A percentile compares a stretch with the other conserved stretches of the same genome.
Evolutionary conservation across 2,888 invertebrate genomes (phyloP).

Genomic region (Xylophagus ater): DNA sequence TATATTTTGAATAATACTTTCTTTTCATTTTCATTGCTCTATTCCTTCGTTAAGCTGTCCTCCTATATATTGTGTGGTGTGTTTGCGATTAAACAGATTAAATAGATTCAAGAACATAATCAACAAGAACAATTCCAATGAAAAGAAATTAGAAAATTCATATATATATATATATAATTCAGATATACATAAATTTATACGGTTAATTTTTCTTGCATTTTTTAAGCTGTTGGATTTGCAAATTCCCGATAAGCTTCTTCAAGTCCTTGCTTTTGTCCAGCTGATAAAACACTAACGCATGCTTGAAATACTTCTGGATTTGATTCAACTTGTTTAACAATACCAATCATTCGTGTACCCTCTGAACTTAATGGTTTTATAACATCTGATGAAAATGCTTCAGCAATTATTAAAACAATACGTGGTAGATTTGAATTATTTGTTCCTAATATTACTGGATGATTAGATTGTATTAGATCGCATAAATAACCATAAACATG

Average conservation of each 20-base stretch:
- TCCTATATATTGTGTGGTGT: too few species aligned
- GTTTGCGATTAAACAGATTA: too few species aligned
- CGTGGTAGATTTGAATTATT: conserved; percentile 83
- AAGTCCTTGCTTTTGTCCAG: conserved; percentile 74
- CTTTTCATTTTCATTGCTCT: too few species aligned
- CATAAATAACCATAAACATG: conserved; percentile 93
- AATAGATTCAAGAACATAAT: too few species aligned
- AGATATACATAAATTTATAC: too few species aligned
- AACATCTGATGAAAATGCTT: conserved; percentile 77
- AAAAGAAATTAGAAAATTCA: too few species aligned
- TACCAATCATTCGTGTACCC: conserved; percentile 67
- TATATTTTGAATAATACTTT: too few species aligned
- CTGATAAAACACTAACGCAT: conserved; percentile 62
- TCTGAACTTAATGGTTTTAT: conserved; percentile 64
- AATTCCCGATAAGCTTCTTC: conserved; percentile 49
- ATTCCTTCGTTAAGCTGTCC: too few species aligned
- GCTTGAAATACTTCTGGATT: conserved; percentile 69
- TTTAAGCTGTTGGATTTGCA: conserved; percentile 23
- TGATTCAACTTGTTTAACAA: conserved; percentile 77
- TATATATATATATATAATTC: too few species aligned
- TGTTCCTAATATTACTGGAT: conserved; percentile 73
- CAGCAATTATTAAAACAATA: conserved; percentile 78
- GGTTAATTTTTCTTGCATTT: too few species aligned
- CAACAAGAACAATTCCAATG: too few species aligned
- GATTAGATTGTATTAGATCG: conserved; percentile 85